Percentiles rank a stretch among this genome's conserved stretches.
Evolutionary conservation across 2,113 vertebrate species (phyloP).

Genomic region (Chrysemys picta): DNA sequence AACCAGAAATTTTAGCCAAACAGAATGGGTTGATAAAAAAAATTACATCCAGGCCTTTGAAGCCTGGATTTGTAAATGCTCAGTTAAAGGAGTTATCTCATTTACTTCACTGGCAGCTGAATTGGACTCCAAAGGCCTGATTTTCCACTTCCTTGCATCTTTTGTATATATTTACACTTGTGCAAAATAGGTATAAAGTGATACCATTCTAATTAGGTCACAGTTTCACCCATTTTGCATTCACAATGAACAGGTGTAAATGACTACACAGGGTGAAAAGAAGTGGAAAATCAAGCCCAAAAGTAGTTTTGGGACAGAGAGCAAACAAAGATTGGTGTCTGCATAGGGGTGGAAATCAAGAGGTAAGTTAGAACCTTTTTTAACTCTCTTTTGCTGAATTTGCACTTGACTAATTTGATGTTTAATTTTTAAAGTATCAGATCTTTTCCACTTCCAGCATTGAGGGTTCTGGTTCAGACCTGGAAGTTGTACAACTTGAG

Average conservation of each 20-base stretch:
- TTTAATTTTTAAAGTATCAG: not conserved
- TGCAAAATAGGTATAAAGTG: not conserved
- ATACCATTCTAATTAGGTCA: not conserved
- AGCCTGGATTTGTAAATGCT: not conserved
- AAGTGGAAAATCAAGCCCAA: not conserved
- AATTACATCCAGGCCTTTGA: not conserved
- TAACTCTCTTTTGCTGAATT: not conserved
- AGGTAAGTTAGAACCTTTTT: not conserved
- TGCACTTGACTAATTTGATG: not conserved
- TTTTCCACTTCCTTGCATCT: no score
- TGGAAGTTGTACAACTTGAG: not conserved
- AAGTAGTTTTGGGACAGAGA: not conserved
- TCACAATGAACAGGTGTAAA: not conserved
- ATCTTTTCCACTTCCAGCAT: not conserved
- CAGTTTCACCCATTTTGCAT: not conserved
- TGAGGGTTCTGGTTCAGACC: not conserved
- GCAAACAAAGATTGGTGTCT: not conserved
- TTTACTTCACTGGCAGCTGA: no score
- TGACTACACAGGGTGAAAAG: not conserved
- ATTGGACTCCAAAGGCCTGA: no score
- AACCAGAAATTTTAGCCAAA: not conserved
- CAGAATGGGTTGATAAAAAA: not conserved
- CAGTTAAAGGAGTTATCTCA: not conserved
- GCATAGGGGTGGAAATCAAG: not conserved
- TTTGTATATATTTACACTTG: not conserved